Percentiles rank a stretch among this genome's conserved stretches.
Conservation (phyloP, 2,113 vertebrate genomes). For the Ammodytes marinus region DNA sequence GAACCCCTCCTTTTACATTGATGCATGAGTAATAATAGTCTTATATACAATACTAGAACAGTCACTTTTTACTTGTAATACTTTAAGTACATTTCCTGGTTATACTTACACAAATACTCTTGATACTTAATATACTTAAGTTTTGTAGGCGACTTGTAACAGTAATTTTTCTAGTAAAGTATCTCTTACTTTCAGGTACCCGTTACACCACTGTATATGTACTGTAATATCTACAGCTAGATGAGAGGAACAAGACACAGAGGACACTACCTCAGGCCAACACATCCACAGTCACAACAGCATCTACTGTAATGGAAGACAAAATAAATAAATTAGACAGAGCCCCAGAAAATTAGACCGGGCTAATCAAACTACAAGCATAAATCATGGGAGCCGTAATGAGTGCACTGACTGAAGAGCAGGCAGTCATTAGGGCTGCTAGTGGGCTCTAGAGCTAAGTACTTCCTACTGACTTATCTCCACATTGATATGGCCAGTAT, state of each 20-base stretch:
- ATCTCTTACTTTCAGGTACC: too few relatives aligned
- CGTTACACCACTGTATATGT: too few relatives aligned
- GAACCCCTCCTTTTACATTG: too few relatives aligned
- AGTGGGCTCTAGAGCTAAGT: constrained; percentile 34
- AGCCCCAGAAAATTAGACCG: not conserved
- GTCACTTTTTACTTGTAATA: too few relatives aligned
- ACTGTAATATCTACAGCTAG: constrained; percentile 57
- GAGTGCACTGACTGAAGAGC: constrained; percentile 39
- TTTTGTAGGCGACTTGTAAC: too few relatives aligned
- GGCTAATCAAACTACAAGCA: constrained; percentile 51
- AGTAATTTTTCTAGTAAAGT: too few relatives aligned
- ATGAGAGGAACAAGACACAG: constrained; percentile 34
- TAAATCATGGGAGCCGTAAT: constrained; percentile 37
- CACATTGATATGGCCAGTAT: constrained; percentile 48
- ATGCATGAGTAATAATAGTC: too few relatives aligned
- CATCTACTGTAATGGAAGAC: constrained; percentile 26
- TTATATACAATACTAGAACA: too few relatives aligned
- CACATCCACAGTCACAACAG: constrained; percentile 18
- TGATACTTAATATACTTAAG: too few relatives aligned
- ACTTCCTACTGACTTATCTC: constrained; percentile 61
- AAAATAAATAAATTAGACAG: constrained; percentile 30
- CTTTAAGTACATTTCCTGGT: too few relatives aligned
- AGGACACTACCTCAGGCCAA: constrained; percentile 31
- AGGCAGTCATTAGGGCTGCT: constrained; percentile 47
- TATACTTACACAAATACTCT: too few relatives aligned